phyloP scores from a whole-genome alignment of 2,797 vertebrate species.

The Potorous gilbertii region DNA sequence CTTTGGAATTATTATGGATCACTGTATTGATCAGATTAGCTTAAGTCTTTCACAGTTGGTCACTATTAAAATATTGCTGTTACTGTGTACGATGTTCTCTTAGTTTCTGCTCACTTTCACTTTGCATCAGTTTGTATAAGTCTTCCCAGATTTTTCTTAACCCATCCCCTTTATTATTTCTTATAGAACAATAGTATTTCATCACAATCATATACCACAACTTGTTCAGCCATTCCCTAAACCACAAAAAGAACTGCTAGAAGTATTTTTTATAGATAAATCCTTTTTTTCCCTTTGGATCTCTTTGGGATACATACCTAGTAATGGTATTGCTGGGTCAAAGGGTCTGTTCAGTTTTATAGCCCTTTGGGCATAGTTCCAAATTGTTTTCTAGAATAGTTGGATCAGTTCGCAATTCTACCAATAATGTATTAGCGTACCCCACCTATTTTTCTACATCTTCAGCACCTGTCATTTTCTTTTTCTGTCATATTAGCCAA shows the following conservation, averaged over 20 bases:
- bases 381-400: background rate
- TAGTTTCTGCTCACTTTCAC: background rate
- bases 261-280: background rate
- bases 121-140: background rate
- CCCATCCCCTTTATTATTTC: background rate
- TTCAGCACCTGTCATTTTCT: background rate
- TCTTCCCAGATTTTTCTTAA: background rate
- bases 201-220: background rate
- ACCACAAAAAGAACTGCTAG: background rate
- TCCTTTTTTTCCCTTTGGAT: background rate
- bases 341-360: background rate
- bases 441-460: background rate
- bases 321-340: background rate
- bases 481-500: background rate
- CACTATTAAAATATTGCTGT: background rate
- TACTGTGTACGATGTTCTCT: background rate
- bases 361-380: background rate
- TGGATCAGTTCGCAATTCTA: background rate
- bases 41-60: background rate
- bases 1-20: background rate
- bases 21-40: background rate
- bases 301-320: background rate
- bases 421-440: background rate
- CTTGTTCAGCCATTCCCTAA: background rate
- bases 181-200: background rate